Evolutionary conservation across 2,888 invertebrate species (phyloP).

Genomic region (Cremastinae sp.): DNA sequence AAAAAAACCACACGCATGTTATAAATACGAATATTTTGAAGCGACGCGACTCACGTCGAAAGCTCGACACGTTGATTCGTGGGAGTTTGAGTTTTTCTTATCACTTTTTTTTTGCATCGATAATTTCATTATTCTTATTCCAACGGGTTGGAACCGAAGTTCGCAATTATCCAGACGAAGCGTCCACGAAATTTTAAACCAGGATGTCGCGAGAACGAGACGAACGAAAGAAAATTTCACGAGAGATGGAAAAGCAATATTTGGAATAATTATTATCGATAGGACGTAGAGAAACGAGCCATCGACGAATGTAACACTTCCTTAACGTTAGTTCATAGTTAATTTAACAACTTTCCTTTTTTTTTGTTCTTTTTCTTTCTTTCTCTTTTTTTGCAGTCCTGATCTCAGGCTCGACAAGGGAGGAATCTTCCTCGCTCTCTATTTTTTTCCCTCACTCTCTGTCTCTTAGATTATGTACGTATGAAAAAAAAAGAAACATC

Average conservation of each 20-base stretch:
- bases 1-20: slow-evolving; percentile 11
- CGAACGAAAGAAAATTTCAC: slow-evolving; percentile 20
- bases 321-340: slow-evolving; percentile 29
- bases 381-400: slow-evolving; percentile 55
- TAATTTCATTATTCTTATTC: slow-evolving; percentile 46
- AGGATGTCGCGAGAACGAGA: slow-evolving; percentile 23
- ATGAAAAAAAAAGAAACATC: slow-evolving; percentile 36
- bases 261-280: slow-evolving; percentile 45
- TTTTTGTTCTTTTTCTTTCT: slow-evolving; percentile 9
- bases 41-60: slow-evolving; percentile 55
- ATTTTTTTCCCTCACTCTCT: slow-evolving; percentile 37
- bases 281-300: slow-evolving; percentile 47
- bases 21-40: slow-evolving; percentile 48
- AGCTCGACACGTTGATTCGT: slow-evolving; percentile 62
- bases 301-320: slow-evolving; percentile 49
- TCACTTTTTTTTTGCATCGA: slow-evolving; percentile 1
- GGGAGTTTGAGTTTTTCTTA: slow-evolving; percentile 41
- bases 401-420: slow-evolving; percentile 65
- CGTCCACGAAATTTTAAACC: neutral
- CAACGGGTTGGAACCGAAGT: slow-evolving; percentile 56
- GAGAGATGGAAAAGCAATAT: neutral
- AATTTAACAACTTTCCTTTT: slow-evolving; percentile 34
- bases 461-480: slow-evolving; percentile 33
- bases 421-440: slow-evolving; percentile 27
- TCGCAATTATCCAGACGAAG: slow-evolving; percentile 37